These are phyloP conservation scores for Chloroclystis v-ata DNA, from an alignment of 2,888 invertebrate genomes.

Conservation along the genomic window DNA sequence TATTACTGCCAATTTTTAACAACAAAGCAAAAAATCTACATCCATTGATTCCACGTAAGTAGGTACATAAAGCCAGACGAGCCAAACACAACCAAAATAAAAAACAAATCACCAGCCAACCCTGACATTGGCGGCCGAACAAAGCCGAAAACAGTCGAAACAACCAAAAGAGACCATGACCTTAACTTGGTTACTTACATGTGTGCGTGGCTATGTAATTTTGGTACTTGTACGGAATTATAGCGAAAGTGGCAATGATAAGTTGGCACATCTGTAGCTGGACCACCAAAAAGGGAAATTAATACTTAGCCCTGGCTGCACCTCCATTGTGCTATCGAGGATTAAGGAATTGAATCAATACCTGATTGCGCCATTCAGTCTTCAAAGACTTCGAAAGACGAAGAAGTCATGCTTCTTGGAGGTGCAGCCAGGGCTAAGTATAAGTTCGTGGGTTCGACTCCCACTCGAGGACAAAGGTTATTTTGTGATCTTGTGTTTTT, in stretches of 20 bases:
- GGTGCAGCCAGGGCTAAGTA: no score
- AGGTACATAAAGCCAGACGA: conserved; percentile 18
- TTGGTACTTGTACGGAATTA: conserved; percentile 49
- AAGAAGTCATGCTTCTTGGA: no score
- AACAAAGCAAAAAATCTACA: not conserved
- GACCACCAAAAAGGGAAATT: no score
- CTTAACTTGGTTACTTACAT: conserved; percentile 54
- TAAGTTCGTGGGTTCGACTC: no score
- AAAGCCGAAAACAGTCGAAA: conserved; percentile 31
- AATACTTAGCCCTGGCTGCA: no score
- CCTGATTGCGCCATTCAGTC: no score
- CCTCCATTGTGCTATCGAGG: no score
- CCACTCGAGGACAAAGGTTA: no score
- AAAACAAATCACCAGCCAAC: conserved; percentile 45
- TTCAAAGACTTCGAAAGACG: no score
- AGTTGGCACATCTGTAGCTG: conserved; percentile 13
- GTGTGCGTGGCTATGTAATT: conserved; percentile 58
- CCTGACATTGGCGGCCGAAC: conserved; percentile 57
- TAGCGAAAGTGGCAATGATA: conserved; percentile 40
- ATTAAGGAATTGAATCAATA: no score
- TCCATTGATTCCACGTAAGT: not conserved
- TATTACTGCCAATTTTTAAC: no score
- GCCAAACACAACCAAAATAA: conserved; percentile 30
- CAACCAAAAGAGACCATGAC: conserved; percentile 55
- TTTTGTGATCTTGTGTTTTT: no score